Percentiles rank a stretch among this genome's conserved stretches.
These are phyloP conservation scores for Sitobion miscanthi DNA, from an alignment of 1,140 invertebrate species.

Conservation along the genomic window DNA sequence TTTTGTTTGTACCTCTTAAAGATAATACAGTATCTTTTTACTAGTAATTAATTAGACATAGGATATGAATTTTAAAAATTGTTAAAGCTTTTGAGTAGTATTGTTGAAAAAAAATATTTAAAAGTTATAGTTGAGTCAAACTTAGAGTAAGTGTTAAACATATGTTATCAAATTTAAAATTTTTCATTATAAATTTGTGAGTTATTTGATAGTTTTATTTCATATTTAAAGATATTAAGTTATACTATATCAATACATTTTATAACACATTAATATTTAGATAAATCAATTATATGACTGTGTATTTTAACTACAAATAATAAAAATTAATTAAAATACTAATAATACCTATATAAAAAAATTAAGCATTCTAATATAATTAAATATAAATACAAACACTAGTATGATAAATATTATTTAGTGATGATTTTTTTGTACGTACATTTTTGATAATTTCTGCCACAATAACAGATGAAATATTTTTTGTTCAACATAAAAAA, in stretches of 20 bases:
- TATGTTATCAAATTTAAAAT: background rate
- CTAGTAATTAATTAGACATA: background rate
- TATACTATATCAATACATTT: background rate
- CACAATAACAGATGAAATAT: slow-evolving; percentile 32
- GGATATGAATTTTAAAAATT: background rate
- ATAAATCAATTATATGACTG: background rate
- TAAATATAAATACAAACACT: background rate
- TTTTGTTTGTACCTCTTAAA: background rate
- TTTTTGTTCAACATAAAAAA: slow-evolving; percentile 4
- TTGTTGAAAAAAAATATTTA: background rate
- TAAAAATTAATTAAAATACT: background rate
- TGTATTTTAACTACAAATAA: background rate
- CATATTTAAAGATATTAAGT: background rate
- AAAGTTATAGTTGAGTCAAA: background rate
- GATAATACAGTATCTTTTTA: background rate
- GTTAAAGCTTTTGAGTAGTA: background rate
- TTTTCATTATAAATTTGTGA: background rate
- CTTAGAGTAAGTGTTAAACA: background rate
- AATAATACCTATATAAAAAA: background rate
- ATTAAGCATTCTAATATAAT: background rate
- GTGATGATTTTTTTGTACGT: slow-evolving; percentile 36
- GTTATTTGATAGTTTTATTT: background rate
- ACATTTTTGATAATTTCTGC: slow-evolving; percentile 54
- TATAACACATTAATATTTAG: background rate
- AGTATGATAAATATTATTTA: background rate